These are phyloP conservation scores for Cheilinus undulatus DNA, from an alignment of 2,113 vertebrate species.

Conservation along the genomic window DNA sequence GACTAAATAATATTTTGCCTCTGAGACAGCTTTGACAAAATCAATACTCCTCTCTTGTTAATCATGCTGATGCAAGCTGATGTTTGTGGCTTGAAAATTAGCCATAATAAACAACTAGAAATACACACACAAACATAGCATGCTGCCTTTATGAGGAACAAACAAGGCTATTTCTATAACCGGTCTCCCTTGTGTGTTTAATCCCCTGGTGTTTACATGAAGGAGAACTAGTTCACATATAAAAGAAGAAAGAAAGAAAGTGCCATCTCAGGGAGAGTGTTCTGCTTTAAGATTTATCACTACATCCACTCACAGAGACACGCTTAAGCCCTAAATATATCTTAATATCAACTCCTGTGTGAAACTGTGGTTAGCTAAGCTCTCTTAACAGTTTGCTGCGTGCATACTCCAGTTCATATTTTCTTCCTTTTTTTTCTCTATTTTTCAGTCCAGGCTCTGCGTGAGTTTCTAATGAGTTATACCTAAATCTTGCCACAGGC, in stretches of 20 bases:
- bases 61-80: slow-evolving; percentile 52
- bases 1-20: slow-evolving; percentile 43
- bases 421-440: neutral
- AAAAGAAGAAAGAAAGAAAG: slow-evolving; percentile 50
- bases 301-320: slow-evolving; percentile 34
- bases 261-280: slow-evolving; percentile 8
- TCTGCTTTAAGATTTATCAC: slow-evolving; percentile 50
- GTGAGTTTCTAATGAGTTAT: slow-evolving; percentile 65
- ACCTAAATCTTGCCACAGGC: slow-evolving; percentile 49
- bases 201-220: slow-evolving; percentile 44
- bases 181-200: slow-evolving; percentile 40
- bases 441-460: slow-evolving; percentile 46
- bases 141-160: slow-evolving; percentile 51
- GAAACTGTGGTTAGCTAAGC: slow-evolving; percentile 34
- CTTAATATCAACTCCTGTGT: slow-evolving; percentile 32
- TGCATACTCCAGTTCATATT: neutral
- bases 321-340: slow-evolving; percentile 38
- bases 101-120: slow-evolving; percentile 10
- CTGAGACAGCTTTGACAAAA: slow-evolving; percentile 51
- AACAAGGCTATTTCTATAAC: slow-evolving; percentile 55
- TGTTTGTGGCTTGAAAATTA: slow-evolving; percentile 13
- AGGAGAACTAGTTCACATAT: slow-evolving; percentile 62
- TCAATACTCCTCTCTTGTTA: slow-evolving; percentile 54
- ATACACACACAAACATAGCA: neutral
- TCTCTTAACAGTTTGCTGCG: neutral